phyloP scores from a whole-genome alignment of 1,140 invertebrate species.

The Tigriopus japonicus region DNA sequence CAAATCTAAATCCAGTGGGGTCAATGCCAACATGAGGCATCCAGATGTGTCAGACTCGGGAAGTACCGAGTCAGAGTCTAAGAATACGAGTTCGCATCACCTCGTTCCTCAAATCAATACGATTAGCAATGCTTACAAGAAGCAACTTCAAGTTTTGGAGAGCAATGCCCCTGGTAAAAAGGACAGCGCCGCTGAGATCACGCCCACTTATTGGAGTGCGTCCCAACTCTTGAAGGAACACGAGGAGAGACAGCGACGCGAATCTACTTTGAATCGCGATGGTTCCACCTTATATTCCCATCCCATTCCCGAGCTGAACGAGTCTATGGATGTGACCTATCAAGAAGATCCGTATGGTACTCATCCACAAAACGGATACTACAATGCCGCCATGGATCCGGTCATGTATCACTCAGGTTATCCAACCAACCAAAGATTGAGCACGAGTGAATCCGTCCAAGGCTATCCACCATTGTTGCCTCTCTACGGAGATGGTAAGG shows the following conservation, averaged over 20 bases:
- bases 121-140: conserved; percentile 5
- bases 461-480: too few species aligned
- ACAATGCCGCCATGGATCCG: too few species aligned
- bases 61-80: not conserved
- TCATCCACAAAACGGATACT: too few species aligned
- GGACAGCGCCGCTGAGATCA: not conserved
- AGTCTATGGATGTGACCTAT: too few species aligned
- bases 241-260: not conserved
- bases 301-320: too few species aligned
- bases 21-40: conserved; percentile 1
- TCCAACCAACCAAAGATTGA: too few species aligned
- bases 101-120: conserved; percentile 8
- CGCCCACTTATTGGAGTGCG: conserved; percentile 13
- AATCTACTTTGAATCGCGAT: not conserved
- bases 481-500: too few species aligned
- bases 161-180: not conserved
- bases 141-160: not conserved
- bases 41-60: not conserved
- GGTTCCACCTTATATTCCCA: too few species aligned
- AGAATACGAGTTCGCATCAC: conserved; percentile 3
- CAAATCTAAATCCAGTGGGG: not conserved
- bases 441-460: too few species aligned
- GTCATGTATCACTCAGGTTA: too few species aligned
- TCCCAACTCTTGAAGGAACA: conserved; percentile 11
- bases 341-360: too few species aligned